Conservation (phyloP, 2,797 vertebrate genomes). For the Lepilemur septentrionalis region DNA sequence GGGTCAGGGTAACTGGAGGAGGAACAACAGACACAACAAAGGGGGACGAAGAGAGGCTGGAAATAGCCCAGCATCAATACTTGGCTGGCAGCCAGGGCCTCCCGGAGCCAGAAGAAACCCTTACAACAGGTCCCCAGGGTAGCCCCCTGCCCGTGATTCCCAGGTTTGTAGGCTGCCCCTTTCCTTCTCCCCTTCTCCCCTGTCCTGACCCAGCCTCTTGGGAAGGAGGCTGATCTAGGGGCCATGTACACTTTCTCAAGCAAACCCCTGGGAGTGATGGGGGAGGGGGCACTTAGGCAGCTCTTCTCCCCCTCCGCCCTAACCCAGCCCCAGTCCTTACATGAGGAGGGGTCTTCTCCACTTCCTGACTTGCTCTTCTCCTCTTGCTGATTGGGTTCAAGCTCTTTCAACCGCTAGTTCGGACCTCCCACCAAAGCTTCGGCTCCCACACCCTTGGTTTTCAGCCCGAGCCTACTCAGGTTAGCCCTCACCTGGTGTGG, state of each 20-base stretch:
- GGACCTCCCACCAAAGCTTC: slow-evolving; percentile 43
- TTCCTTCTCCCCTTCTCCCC: not conserved
- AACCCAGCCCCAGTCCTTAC: not conserved
- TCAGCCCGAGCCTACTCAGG: not conserved
- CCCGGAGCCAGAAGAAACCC: slow-evolving; percentile 53
- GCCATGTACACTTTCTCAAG: not conserved
- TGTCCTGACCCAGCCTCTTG: not conserved
- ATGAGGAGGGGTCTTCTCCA: not conserved
- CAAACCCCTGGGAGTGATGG: slow-evolving; percentile 2
- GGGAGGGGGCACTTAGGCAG: slow-evolving; percentile 37
- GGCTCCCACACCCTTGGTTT: slow-evolving; percentile 22
- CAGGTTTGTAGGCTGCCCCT: slow-evolving; percentile 34
- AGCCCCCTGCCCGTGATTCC: slow-evolving; percentile 49
- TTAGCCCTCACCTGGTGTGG: slow-evolving; percentile 74
- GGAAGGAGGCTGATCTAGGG: slow-evolving; percentile 13
- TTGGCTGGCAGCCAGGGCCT: slow-evolving; percentile 53
- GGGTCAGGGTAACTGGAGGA: slow-evolving; percentile 72
- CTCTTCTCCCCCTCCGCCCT: not conserved
- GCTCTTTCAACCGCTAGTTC: not conserved
- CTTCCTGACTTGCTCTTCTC: not conserved
- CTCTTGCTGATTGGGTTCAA: not conserved
- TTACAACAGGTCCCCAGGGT: slow-evolving; percentile 60
- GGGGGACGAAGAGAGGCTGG: slow-evolving; percentile 59
- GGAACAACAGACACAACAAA: slow-evolving; percentile 70
- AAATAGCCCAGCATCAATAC: slow-evolving; percentile 73